Percentiles rank a stretch among this genome's conserved stretches.
Evolutionary conservation across 2,797 vertebrate genomes (phyloP).

Genomic region (Enteromius unitaeniatus): DNA sequence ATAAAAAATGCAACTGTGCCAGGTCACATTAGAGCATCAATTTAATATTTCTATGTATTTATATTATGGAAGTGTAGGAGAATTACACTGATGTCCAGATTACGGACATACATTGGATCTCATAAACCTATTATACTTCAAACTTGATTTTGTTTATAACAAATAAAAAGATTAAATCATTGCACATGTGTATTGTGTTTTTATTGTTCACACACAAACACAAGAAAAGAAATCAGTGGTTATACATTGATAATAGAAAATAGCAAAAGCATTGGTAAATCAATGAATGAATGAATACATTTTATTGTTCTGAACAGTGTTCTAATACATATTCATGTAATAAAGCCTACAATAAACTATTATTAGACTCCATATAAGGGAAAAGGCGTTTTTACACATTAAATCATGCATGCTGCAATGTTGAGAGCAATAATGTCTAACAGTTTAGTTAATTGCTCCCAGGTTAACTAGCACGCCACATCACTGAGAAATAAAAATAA

Average conservation of each 20-base stretch:
- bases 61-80: not conserved
- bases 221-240: too few species aligned
- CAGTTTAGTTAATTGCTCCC: not conserved
- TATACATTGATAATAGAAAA: too few species aligned
- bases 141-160: conserved; percentile 58
- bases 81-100: conserved; percentile 17
- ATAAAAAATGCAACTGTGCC: not conserved
- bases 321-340: not conserved
- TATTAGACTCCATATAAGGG: not conserved
- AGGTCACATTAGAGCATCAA: conserved; percentile 16
- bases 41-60: conserved; percentile 46
- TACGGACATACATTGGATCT: conserved; percentile 58
- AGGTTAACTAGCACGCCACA: not conserved
- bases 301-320: not conserved
- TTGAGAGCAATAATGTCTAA: not conserved
- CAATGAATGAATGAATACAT: not conserved
- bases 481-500: too few species aligned
- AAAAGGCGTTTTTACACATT: not conserved
- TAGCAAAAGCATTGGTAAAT: too few species aligned
- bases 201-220: not conserved
- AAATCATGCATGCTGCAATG: not conserved
- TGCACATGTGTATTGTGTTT: not conserved
- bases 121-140: conserved; percentile 56
- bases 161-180: not conserved
- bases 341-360: not conserved